Evolutionary conservation across 1,140 invertebrate species (phyloP), one percentile per base, ranked within the genome.

Genomic region (Harpegnathos saltator): DNA sequence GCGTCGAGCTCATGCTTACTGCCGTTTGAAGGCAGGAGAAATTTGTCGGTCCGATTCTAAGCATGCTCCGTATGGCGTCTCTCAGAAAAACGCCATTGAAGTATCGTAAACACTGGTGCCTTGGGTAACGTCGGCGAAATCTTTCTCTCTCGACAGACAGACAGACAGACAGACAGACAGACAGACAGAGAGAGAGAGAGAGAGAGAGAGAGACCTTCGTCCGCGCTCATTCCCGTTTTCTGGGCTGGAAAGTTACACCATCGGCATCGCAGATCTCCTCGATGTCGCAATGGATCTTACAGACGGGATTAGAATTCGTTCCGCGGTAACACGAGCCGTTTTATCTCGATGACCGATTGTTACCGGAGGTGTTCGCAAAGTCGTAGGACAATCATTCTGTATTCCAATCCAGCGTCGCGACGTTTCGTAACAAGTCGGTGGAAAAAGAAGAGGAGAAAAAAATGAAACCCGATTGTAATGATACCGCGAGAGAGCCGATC

Each of bases 251-350:
- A 85, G 54, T 87, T 87, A 29, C 54, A 29, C 24, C 58, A 84
- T 50, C 54, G 19, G 66, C 52, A 65, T 71, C 62, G 66, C 58
- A 26, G 26, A n/a, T 14, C 29, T 50, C 48, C 44, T 87, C 71
- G 59, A 69, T 88, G 71, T 84, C 86, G 75, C 65, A 88, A 87
- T 66, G 14, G 44, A 58, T 17, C 24, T 84, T 84, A 82, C 24
- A 82, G 71, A 85, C 59, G 66, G 71, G 77, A 82, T 82, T 87
- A 85, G 72, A 85, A 87, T 85, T 65, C 59, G 29, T 81, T 85
- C 50, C 66, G 50, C 29, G 54, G 74, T 88, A 88, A 87, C 54
- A 1, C 17, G 86, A 87, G 85, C 33, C 62, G 63, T 52, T 84
- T 69, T 81, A 81, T 88, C 82, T 72, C 59, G 82, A 86, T 72